A percentile compares a stretch with the other conserved stretches of the same genome.
phyloP scores from a whole-genome alignment of 2,113 vertebrate species.

The Ascaphus truei region DNA sequence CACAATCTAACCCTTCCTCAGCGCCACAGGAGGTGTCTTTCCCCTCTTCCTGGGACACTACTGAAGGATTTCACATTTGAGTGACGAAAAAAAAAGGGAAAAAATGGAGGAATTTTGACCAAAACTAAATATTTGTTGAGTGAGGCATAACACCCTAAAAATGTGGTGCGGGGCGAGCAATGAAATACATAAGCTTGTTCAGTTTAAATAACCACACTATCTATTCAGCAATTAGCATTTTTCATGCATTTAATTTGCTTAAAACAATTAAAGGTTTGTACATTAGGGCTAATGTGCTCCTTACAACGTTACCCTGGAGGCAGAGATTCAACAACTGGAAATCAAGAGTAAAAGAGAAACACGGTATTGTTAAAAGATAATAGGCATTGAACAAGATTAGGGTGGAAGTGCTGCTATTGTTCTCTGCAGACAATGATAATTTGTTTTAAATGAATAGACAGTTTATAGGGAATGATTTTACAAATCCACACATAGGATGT shows the following conservation, averaged over 20 bases:
- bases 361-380: conserved; percentile 44
- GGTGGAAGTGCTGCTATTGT: conserved; percentile 43
- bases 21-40: too few species aligned
- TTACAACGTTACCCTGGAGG: conserved; percentile 50
- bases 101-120: too few species aligned
- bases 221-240: conserved; percentile 41
- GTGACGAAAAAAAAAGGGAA: too few species aligned
- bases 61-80: too few species aligned
- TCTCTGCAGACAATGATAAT: conserved; percentile 60
- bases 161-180: too few species aligned
- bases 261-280: conserved; percentile 54
- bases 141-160: too few species aligned
- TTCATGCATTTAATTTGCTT: conserved; percentile 52
- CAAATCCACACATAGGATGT: conserved; percentile 41
- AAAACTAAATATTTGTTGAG: too few species aligned
- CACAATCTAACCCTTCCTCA: too few species aligned
- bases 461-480: conserved; percentile 50
- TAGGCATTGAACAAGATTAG: conserved; percentile 39
- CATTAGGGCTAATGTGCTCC: conserved; percentile 53
- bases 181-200: too few species aligned
- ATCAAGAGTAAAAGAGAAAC: conserved; percentile 40
- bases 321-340: conserved; percentile 51
- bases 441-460: conserved; percentile 64
- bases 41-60: too few species aligned
- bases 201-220: too few species aligned